A percentile compares a stretch with the other conserved stretches of the same genome.
Conservation (phyloP, 2,113 vertebrate genomes). For the Anhinga anhinga region DNA sequence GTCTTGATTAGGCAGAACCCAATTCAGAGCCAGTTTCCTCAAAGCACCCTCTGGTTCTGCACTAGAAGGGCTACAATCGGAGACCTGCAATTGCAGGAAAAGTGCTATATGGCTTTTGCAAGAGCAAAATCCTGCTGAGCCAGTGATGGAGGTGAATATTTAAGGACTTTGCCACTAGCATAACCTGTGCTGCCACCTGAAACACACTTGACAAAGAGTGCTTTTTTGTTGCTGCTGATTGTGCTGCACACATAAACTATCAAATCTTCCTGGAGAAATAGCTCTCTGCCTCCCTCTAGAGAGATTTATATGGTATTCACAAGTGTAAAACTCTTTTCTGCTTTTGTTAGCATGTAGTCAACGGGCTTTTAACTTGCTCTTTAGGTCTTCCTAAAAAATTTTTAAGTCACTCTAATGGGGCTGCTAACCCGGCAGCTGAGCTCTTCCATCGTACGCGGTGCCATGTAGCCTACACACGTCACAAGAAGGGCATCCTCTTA, state of each 20-base stretch:
- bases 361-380: rapidly evolving
- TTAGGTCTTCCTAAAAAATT: not conserved
- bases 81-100: not conserved
- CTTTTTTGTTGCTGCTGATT: not conserved
- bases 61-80: not conserved
- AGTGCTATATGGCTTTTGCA: not conserved
- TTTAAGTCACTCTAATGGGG: not conserved
- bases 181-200: constrained; percentile 41
- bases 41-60: not conserved
- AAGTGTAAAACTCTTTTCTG: not conserved
- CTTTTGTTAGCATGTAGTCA: rapidly evolving
- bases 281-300: constrained; percentile 73
- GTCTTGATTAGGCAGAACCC: not conserved
- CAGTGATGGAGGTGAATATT: constrained; percentile 45
- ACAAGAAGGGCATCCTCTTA: rapidly evolving
- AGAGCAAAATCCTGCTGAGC: constrained; percentile 43
- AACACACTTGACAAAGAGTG: not conserved
- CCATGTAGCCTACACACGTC: rapidly evolving
- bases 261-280: not conserved
- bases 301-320: not conserved
- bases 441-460: rapidly evolving
- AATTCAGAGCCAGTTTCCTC: not conserved
- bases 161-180: constrained; percentile 22
- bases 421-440: not conserved
- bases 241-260: not conserved